Conservation (phyloP, 2,888 invertebrate species). For the Pegoplata infirma region DNA sequence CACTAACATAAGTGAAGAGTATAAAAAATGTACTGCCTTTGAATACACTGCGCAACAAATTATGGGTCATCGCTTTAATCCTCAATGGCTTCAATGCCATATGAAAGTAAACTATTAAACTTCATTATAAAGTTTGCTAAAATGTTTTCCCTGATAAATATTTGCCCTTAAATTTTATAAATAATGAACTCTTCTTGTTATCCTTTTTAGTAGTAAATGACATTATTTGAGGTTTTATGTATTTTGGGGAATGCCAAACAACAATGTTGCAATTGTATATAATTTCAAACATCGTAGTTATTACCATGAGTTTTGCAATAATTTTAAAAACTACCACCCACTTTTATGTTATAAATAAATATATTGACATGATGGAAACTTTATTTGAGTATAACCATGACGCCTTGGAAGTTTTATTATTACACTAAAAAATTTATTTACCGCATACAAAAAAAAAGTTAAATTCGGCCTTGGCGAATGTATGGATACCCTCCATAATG, state of each 20-base stretch:
- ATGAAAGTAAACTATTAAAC: not conserved
- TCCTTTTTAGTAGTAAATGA: constrained; percentile 14
- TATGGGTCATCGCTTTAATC: no score
- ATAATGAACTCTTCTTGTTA: not conserved
- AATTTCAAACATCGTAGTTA: not conserved
- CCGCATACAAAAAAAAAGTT: not conserved
- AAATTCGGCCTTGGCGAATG: no score
- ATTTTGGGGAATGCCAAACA: not conserved
- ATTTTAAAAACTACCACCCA: not conserved
- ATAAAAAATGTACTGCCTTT: no score
- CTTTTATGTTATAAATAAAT: no score
- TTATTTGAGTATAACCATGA: not conserved
- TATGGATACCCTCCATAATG: no score
- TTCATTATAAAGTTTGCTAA: not conserved
- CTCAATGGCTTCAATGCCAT: no score
- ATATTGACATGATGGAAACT: not conserved
- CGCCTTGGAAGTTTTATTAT: not conserved
- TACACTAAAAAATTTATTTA: not conserved
- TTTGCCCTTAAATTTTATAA: not conserved
- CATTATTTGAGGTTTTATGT: constrained; percentile 20
- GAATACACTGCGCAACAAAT: no score
- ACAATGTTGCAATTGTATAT: not conserved
- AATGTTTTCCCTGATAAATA: not conserved
- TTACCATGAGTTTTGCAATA: not conserved
- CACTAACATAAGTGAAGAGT: no score